Evolutionary conservation across 2,113 vertebrate genomes (phyloP).

Genomic region (Eretmochelys imbricata): DNA sequence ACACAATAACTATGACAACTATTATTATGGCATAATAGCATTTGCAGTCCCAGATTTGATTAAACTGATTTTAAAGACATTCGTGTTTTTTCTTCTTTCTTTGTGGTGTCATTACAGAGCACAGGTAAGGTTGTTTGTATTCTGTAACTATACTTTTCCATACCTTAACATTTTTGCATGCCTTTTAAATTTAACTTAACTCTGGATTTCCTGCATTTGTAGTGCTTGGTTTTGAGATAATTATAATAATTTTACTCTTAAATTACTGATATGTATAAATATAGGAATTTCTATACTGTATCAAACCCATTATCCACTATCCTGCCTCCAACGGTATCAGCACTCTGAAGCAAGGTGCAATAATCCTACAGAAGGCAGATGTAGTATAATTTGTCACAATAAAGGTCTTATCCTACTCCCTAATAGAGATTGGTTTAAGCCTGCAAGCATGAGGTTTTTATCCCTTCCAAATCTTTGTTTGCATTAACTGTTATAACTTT

Average conservation of each 20-base stretch:
- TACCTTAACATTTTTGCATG: not conserved
- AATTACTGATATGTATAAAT: not conserved
- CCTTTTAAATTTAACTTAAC: not conserved
- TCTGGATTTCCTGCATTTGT: not conserved
- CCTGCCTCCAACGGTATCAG: not conserved
- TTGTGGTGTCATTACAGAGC: not conserved
- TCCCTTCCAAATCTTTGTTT: not conserved
- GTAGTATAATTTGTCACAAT: not conserved
- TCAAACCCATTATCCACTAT: not conserved
- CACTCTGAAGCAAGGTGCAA: not conserved
- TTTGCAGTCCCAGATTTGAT: not conserved
- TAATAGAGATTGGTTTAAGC: not conserved
- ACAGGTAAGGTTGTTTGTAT: not conserved
- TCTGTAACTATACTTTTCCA: not conserved
- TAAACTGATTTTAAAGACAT: not conserved
- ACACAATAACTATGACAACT: not conserved
- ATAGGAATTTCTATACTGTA: not conserved
- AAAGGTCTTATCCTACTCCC: not conserved
- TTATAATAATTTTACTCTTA: rapidly evolving
- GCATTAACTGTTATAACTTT: not conserved
- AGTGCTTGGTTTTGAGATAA: not conserved
- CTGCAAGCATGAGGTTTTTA: not conserved
- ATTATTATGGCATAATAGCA: not conserved
- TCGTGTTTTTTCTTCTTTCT: not conserved
- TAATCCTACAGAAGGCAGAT: not conserved